A percentile compares a stretch with the other conserved stretches of the same genome.
Evolutionary conservation across 30 jellyfish, hydroid and myxozoan species (phyloP).

Genomic region (Cassiopea xamachana): DNA sequence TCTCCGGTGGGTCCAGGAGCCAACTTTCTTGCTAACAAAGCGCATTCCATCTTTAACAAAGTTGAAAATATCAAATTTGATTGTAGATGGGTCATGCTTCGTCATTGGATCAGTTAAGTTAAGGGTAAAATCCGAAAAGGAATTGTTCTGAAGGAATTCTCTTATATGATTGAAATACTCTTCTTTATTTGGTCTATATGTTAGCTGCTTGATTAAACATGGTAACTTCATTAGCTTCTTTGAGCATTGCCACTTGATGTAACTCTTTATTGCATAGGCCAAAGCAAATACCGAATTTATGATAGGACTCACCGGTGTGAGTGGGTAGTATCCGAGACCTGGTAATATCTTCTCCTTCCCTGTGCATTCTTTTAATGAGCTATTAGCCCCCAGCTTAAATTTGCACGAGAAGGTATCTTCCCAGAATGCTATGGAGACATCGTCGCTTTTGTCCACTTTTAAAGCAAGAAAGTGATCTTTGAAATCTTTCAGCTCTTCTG

Average conservation of each 20-base stretch:
- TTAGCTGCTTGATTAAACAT: neutral
- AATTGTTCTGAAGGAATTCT: constrained; percentile 15
- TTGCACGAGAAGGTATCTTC: constrained; percentile 73
- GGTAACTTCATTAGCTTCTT: neutral
- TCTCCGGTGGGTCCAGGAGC: constrained; percentile 38
- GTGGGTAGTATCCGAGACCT: constrained; percentile 82
- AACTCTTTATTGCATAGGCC: constrained; percentile 60
- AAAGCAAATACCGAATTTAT: constrained; percentile 71
- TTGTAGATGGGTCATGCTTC: constrained; percentile 31
- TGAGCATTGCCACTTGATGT: constrained; percentile 45
- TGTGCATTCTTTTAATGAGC: constrained; percentile 48
- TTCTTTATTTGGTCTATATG: constrained; percentile 9
- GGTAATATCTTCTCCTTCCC: constrained; percentile 61
- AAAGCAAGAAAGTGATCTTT: constrained; percentile 63
- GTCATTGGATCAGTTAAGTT: constrained; percentile 42
- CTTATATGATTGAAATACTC: constrained; percentile 4
- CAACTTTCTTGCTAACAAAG: constrained; percentile 30
- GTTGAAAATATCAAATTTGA: constrained; percentile 63
- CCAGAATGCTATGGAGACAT: constrained; percentile 53
- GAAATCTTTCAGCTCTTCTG: constrained; percentile 58
- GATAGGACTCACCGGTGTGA: constrained; percentile 81
- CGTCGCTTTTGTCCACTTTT: neutral
- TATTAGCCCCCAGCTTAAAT: neutral
- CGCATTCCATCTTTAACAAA: neutral
- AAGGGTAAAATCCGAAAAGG: constrained; percentile 81